Conservation (phyloP, 2,797 vertebrate genomes). For the Uromys caudimaculatus region DNA sequence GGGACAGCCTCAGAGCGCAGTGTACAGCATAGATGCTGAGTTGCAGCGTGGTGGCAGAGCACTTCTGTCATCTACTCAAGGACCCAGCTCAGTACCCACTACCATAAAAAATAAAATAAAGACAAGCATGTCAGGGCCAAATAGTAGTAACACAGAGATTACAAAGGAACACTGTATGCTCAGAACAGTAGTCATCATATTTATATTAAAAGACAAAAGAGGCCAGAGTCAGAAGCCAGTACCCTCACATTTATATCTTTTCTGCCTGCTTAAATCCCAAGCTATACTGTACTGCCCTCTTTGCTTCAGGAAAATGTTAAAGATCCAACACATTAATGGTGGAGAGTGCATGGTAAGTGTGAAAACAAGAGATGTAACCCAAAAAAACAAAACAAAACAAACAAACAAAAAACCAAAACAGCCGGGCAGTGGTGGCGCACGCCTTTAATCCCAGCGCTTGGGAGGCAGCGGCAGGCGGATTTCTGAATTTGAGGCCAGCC, state of each 20-base stretch:
- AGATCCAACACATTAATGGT: conserved; percentile 17
- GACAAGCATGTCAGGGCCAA: background rate
- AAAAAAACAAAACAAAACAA: too few relatives aligned
- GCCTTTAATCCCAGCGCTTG: too few relatives aligned
- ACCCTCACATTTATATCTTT: background rate
- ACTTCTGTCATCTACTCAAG: background rate
- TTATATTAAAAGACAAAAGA: conserved; percentile 8
- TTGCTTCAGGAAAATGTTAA: conserved; percentile 22
- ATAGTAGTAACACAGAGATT: background rate
- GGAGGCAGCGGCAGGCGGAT: too few relatives aligned
- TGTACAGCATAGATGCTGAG: background rate
- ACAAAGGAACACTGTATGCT: background rate
- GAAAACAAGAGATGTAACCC: conserved; percentile 27
- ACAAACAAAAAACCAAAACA: too few relatives aligned
- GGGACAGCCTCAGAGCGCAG: conserved; percentile 13
- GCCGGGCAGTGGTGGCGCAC: too few relatives aligned
- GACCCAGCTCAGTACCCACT: background rate
- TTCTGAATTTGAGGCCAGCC: too few relatives aligned
- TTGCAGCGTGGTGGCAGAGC: background rate
- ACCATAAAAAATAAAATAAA: background rate
- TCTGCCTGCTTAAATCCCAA: conserved; percentile 35
- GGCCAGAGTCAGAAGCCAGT: conserved; percentile 37
- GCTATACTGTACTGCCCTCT: background rate
- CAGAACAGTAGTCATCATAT: background rate
- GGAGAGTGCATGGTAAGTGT: background rate